Base-by-base conservation (phyloP, 2,797 vertebrate species). In the Oreortyx pictus region DNA sequence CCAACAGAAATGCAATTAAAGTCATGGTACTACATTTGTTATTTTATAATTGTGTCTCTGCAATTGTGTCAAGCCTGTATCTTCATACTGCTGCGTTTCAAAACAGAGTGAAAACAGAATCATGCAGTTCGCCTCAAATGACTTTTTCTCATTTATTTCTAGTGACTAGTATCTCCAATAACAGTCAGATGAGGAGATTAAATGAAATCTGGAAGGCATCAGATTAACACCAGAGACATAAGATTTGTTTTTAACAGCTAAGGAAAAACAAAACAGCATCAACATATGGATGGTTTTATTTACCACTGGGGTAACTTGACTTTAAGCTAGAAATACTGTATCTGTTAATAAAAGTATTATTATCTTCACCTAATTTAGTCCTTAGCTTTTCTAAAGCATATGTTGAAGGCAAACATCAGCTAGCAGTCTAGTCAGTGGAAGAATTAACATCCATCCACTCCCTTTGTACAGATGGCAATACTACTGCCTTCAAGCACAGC, bases 91-190 rank as follows among this genome's bases (percentile, higher is more conserved):
- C 23, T 56, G 14, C 0, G 23, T 60, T 88, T 84, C 59, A 86
- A 86, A 78, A 61, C 11, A 39, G 52, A 67, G 31, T 72, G 56
- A 65, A 93, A 84, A 49, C 33, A 87, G 50, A 78, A 83, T 47
- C 37, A 17, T 17, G 18, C 27, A 57, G 18, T 43, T 90, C 35
- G 59, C 72, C 78, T 88, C 64, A 75, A 66, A 85, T 60, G 0
- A 74, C 78, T 65, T 79, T 65, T 91, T 27, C 35, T 82, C 37
- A 47, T 83, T 79, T 87, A 54, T 73, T 92, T 90, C 86, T 87
- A 67, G 70, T 54, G 62, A 85, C 23, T 68, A 73, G 18, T 37
- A 64, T 56, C 22, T 88, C 56, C 31, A 11, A 10, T 19, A 74
- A 52, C 24, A 86, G 68, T 61, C 50, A 94, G 18, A 23, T 83